phyloP scores from a whole-genome alignment of 2,113 vertebrate genomes.

The Phalacrocorax brasilianus region DNA sequence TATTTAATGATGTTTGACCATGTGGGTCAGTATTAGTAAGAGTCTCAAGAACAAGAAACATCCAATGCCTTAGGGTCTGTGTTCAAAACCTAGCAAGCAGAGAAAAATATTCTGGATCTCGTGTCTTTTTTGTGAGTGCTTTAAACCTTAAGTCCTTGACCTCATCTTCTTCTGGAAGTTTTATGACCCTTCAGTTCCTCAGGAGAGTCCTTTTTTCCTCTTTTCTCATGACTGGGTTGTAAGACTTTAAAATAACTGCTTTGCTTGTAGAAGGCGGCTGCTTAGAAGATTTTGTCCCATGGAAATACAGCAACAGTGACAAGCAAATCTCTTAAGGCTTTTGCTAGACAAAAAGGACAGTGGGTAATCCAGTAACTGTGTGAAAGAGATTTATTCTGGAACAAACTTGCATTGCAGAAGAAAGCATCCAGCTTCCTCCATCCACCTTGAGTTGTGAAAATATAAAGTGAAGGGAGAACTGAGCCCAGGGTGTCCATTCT shows the following conservation, averaged over 20 bases:
- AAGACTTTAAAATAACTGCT: not conserved
- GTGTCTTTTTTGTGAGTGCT: not conserved
- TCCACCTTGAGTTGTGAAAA: not conserved
- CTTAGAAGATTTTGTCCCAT: not conserved
- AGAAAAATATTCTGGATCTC: not conserved
- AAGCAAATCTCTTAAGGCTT: not conserved
- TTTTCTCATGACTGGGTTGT: not conserved
- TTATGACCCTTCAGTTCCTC: not conserved
- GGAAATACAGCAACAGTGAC: not conserved
- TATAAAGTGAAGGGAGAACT: not conserved
- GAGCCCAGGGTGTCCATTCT: not conserved
- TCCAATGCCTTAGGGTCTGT: not conserved
- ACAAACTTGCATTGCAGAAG: not conserved
- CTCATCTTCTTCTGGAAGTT: not conserved
- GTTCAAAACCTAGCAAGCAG: not conserved
- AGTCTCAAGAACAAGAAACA: not conserved
- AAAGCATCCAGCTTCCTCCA: not conserved
- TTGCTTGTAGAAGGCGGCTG: not conserved
- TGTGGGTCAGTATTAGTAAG: not conserved
- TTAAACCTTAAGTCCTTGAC: not conserved
- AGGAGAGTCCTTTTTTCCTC: not conserved
- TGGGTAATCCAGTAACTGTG: not conserved
- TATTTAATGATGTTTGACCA: not conserved
- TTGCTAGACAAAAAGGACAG: not conserved
- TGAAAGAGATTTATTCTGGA: slow-evolving; percentile 12